Percentiles rank a stretch among this genome's conserved stretches.
Conservation (phyloP, 2,113 vertebrate species). For the Felis chaus region DNA sequence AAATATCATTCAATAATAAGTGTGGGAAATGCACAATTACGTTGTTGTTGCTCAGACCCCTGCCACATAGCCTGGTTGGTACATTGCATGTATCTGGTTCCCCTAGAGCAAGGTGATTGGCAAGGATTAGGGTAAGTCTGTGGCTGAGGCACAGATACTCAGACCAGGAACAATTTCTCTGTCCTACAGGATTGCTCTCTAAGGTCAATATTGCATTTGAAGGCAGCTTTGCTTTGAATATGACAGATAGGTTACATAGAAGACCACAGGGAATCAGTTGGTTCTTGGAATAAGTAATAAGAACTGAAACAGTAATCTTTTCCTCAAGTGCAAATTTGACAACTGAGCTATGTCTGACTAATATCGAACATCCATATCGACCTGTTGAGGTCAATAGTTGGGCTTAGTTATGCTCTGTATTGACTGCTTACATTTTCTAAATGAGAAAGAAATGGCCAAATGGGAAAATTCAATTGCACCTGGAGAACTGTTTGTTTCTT, state of each 20-base stretch:
- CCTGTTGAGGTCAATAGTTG: constrained; percentile 66
- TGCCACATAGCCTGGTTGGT: rapidly evolving
- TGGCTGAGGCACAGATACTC: background rate
- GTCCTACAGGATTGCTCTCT: background rate
- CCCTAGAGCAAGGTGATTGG: background rate
- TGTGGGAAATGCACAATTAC: no score
- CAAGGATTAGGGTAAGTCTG: background rate
- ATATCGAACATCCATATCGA: constrained; percentile 65
- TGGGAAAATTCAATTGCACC: constrained; percentile 55
- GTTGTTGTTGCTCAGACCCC: background rate
- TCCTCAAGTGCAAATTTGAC: constrained; percentile 68
- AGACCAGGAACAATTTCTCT: background rate
- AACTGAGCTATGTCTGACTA: constrained; percentile 72
- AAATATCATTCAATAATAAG: background rate
- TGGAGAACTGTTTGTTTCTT: background rate
- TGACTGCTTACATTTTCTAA: constrained; percentile 66
- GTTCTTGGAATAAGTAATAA: constrained; percentile 65
- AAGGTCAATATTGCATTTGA: constrained; percentile 53
- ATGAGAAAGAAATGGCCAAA: constrained; percentile 64
- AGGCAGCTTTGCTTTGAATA: constrained; percentile 52
- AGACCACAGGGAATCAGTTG: constrained; percentile 45
- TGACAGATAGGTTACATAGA: constrained; percentile 56
- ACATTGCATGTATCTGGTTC: background rate
- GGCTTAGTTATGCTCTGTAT: constrained; percentile 58
- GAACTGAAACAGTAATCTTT: constrained; percentile 58